Base-by-base conservation (phyloP, 2,888 invertebrate genomes). In the Epinotia demarniana region DNA sequence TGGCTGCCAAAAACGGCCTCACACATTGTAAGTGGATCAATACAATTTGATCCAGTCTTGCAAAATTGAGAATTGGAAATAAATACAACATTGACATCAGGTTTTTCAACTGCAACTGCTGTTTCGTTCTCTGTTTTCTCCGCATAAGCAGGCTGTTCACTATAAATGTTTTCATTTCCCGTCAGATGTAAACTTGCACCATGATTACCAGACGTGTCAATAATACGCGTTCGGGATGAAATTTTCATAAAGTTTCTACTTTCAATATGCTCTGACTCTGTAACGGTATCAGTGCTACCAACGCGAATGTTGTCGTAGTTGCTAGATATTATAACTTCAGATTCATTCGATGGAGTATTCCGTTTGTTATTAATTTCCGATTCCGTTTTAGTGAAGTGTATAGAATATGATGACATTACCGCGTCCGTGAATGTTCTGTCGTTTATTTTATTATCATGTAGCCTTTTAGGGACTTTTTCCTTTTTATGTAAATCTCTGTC, bases 11-110 rank as follows among this genome's bases (percentile, higher is more conserved):
- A 60, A 55, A 87, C 73, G 39, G 85, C 82, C 82, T 89, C 86
- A 80, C 88, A 89, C 8, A 88, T 18, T 71, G 84, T 78, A 19
- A 87, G 53, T 49, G 89, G 89, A 57, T 87, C 83, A 67, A 84
- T 72, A 60, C 43, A 8, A 55, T 64, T 72, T 69, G 43, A 23
- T 12, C 74, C 19, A 19, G 33, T 69, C 46, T 71, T 18, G 11
- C 62, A 6, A 0, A 62, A 33, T 76, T 82, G 80, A 23, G 82
- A 79, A 58, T 82, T 80, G 6, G 85, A 85, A 67, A 82, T 72
- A 33, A 85, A 85, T 63, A 82, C 62, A 3, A 82, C 62, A 72
- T 84, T 83, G 0, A 73, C n/a, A 61, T 79, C 72, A 18, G 81
- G 60, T 60, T 12, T 49, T 72, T 58, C 69, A 18, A 8, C 13